Evolutionary conservation across 2,113 vertebrate species (phyloP).

Genomic region (Okapia johnstoni): DNA sequence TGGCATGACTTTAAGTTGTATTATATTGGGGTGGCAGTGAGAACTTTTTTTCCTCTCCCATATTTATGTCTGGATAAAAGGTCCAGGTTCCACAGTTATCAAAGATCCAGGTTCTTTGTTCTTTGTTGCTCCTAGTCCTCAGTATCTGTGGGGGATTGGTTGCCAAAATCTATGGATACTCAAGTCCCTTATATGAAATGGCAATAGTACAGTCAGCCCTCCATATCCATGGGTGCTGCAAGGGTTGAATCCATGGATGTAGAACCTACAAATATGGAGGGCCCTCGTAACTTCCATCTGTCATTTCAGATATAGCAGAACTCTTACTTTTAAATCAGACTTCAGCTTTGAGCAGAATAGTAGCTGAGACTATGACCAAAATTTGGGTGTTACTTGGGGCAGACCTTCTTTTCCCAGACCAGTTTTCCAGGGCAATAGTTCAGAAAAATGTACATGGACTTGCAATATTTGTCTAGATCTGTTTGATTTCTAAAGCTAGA

Average conservation of each 20-base stretch:
- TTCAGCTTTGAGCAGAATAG: background rate
- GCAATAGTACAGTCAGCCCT: background rate
- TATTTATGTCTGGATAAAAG: background rate
- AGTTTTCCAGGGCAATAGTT: background rate
- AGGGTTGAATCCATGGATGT: background rate
- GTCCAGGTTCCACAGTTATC: background rate
- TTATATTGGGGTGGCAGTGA: background rate
- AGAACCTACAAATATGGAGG: background rate
- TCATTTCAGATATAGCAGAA: background rate
- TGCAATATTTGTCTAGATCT: background rate
- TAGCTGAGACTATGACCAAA: background rate
- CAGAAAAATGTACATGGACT: background rate
- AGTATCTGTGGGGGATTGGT: background rate
- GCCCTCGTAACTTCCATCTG: background rate
- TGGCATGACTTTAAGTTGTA: background rate
- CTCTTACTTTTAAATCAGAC: slow-evolving; percentile 9
- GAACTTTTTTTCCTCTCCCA: background rate
- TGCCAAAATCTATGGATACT: background rate
- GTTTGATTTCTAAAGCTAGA: background rate
- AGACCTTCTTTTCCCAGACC: background rate
- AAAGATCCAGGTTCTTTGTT: background rate
- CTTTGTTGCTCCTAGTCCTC: background rate
- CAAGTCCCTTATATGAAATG: background rate
- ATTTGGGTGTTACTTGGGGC: background rate
- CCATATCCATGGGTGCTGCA: background rate